A percentile compares a stretch with the other conserved stretches of the same genome.
Evolutionary conservation across 2,797 vertebrate genomes (phyloP).

Genomic region (Syngnathus acus): DNA sequence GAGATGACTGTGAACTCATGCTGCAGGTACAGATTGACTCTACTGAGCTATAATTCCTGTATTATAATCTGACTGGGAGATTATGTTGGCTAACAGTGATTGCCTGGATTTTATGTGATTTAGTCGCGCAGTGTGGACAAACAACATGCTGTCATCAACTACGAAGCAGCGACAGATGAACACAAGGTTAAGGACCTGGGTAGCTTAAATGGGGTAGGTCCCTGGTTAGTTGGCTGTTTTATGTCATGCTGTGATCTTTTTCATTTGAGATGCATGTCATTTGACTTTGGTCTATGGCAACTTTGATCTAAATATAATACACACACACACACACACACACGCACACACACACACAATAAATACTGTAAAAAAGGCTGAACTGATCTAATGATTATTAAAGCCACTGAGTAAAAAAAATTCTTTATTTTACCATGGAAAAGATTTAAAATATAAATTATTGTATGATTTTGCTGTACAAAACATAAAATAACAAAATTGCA

Average conservation of each 20-base stretch:
- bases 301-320: neutral
- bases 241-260: neutral
- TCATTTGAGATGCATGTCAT: neutral
- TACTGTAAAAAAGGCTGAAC: too few species aligned
- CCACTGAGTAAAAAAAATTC: neutral
- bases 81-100: conserved; percentile 31
- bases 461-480: neutral
- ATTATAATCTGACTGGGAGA: conserved; percentile 21
- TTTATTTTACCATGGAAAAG: neutral
- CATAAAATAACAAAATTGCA: too few species aligned
- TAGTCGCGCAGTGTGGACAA: conserved; percentile 97
- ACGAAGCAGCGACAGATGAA: conserved; percentile 81
- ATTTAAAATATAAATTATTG: neutral
- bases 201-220: conserved; percentile 91
- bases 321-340: neutral
- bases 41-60: conserved; percentile 3
- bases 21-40: conserved; percentile 79
- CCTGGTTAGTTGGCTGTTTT: neutral
- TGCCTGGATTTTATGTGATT: conserved; percentile 43
- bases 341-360: too few species aligned
- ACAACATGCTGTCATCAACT: conserved; percentile 96
- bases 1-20: conserved; percentile 98
- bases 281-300: neutral
- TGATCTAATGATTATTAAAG: neutral
- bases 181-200: conserved; percentile 95